Evolutionary conservation across 2,888 invertebrate genomes (phyloP).

Genomic region (Antheraea assamensis): DNA sequence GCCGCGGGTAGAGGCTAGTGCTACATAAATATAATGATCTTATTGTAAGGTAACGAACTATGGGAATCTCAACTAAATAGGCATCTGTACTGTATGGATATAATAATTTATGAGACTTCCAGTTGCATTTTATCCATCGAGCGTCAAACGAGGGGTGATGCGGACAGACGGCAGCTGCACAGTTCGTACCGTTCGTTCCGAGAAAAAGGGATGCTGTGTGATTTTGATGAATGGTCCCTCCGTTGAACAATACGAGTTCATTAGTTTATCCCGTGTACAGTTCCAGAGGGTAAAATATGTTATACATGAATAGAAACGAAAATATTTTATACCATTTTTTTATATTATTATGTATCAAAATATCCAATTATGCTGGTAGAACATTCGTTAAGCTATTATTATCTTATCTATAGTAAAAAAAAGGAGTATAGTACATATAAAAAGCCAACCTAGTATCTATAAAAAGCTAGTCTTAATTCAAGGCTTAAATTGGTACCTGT

Average conservation of each 20-base stretch:
- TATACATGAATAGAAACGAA: neutral
- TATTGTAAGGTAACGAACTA: too few species aligned
- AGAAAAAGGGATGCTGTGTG: constrained; percentile 15
- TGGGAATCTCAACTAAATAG: too few species aligned
- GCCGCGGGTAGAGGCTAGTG: too few species aligned
- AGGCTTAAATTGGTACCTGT: too few species aligned
- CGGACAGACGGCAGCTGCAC: constrained; percentile 5
- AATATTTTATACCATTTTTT: neutral
- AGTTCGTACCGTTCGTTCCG: constrained; percentile 13
- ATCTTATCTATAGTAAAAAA: too few species aligned
- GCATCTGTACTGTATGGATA: neutral
- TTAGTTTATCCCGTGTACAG: neutral
- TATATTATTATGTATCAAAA: neutral
- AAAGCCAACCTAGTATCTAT: too few species aligned
- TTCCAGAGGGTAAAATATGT: neutral
- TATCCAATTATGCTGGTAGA: too few species aligned
- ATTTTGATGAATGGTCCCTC: constrained; percentile 8
- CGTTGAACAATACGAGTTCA: constrained; percentile 8
- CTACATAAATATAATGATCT: too few species aligned
- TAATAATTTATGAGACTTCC: neutral
- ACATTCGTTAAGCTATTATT: too few species aligned
- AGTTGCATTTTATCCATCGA: neutral
- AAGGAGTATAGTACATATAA: too few species aligned
- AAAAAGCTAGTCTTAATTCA: too few species aligned
- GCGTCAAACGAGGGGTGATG: neutral